These are phyloP conservation scores for Sycobia sp. DNA, from an alignment of 1,140 invertebrate species.

Conservation along the genomic window DNA sequence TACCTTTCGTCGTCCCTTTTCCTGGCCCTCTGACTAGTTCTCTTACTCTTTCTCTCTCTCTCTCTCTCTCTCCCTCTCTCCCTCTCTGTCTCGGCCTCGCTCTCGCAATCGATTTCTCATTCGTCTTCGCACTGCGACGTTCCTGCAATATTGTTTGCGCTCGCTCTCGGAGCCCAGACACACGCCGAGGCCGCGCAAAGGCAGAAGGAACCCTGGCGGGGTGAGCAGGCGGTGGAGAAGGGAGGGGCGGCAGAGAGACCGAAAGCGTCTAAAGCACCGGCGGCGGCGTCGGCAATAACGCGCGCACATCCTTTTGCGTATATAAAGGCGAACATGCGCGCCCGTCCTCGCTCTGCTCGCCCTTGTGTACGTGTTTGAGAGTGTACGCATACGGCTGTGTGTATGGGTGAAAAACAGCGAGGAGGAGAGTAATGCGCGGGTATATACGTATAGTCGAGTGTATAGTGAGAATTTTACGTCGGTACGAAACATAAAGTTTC, in stretches of 20 bases:
- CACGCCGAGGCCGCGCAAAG: not conserved
- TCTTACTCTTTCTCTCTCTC: no score
- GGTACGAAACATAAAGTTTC: slow-evolving; percentile 17
- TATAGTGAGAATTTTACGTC: slow-evolving; percentile 8
- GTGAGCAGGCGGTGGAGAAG: no score
- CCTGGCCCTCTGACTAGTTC: no score
- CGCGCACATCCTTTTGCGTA: slow-evolving; percentile 25
- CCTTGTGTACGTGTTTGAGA: no score
- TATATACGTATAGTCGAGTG: not conserved
- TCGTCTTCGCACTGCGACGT: slow-evolving; percentile 24
- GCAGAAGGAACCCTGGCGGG: not conserved
- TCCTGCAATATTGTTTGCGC: slow-evolving; percentile 36
- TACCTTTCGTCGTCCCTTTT: no score
- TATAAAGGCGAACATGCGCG: no score
- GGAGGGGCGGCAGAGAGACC: no score
- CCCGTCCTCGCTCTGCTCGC: no score
- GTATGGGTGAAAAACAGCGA: not conserved
- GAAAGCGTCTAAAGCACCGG: no score
- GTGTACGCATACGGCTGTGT: no score
- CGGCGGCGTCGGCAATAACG: slow-evolving; percentile 31
- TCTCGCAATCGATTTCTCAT: slow-evolving; percentile 40
- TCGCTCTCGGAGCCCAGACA: slow-evolving; percentile 3
- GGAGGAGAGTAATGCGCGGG: not conserved
- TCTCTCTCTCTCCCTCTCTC: not conserved
- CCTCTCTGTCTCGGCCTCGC: no score